These are phyloP conservation scores for Ecliptopera silaceata DNA, from an alignment of 2,888 invertebrate genomes.

Conservation along the genomic window DNA sequence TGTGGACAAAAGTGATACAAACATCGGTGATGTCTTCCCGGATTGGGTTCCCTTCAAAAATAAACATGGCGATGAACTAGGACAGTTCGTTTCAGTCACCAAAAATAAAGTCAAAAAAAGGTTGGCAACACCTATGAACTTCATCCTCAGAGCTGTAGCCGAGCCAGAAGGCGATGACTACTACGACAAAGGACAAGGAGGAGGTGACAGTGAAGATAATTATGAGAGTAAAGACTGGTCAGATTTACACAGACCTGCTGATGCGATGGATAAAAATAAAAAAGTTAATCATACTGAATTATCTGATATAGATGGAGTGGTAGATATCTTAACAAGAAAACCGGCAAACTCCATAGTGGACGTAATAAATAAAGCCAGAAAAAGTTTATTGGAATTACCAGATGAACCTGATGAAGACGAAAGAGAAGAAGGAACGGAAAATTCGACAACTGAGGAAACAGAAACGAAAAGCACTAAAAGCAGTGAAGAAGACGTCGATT, in stretches of 20 bases:
- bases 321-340: conserved; percentile 58
- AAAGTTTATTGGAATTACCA: conserved; percentile 22
- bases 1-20: conserved; percentile 60
- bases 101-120: conserved; percentile 70
- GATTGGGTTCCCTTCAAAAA: conserved; percentile 79
- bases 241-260: conserved; percentile 52
- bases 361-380: conserved; percentile 35
- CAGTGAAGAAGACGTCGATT: conserved; percentile 40
- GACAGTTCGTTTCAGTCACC: conserved; percentile 58
- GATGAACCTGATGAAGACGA: conserved; percentile 18
- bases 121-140: conserved; percentile 66
- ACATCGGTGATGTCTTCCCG: conserved; percentile 60
- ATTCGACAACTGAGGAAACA: conserved; percentile 22
- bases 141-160: conserved; percentile 59
- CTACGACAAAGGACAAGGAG: conserved; percentile 63
- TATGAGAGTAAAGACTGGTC: conserved; percentile 75
- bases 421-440: conserved; percentile 23
- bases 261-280: conserved; percentile 35
- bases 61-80: conserved; percentile 67
- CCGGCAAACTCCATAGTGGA: conserved; percentile 43
- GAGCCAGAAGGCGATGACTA: conserved; percentile 65
- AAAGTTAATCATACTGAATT: conserved; percentile 47
- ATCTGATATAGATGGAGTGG: conserved; percentile 69
- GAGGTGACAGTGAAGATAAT: conserved; percentile 62
- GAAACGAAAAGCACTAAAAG: conserved; percentile 25